Base-by-base conservation (phyloP, 2,113 vertebrate species). In the Sporophila hypoxantha region DNA sequence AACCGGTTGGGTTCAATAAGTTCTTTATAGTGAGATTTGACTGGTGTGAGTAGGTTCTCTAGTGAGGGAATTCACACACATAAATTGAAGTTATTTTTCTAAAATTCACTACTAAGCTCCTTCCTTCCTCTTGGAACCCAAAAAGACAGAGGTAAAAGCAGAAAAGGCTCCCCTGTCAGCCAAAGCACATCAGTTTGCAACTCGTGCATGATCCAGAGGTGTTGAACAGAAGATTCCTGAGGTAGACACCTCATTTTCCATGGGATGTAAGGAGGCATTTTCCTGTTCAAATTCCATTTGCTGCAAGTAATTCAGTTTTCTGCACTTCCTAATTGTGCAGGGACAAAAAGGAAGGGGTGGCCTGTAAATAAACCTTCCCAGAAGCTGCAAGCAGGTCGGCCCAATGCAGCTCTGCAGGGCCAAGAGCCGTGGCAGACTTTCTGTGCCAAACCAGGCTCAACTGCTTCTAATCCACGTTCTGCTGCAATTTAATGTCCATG, bases 1-100 rank as follows among this genome's bases (percentile, higher is more conserved):
- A 94, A 9, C 75, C 41, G 90, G 36, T 69, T 86, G 47, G 46
- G 53, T 49, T 89, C 42, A 5, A 0, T 82, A 66, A 9, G 5
- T 81, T 91, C 59, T 93, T 94, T 90, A 49, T 77, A 70, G 44
- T 65, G 80, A 93, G 60, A 42, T 87, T 83, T 91, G 60, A 26
- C 64, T 88, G 55, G 17, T 70, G 70, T 2, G 42, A 94, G 61
- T 47, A n/a, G 47, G 57, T 85, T 92, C 57, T 89, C 52, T 82
- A 76, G 82, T 65, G 82, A 87, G 66, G 66, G 62, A 16, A 56
- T 95, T 81, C 84, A 39, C 49, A 34, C 65, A n/a, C 55, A 47
- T 32, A 78, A 59, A 92, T 53, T 92, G 44, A 71, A 76, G 10
- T 59, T 55, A n/a, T 59, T 61, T 61, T 89, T 23, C 29, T 73